Conservation (phyloP, 2,797 vertebrate genomes). For the Sebastes goodei region DNA sequence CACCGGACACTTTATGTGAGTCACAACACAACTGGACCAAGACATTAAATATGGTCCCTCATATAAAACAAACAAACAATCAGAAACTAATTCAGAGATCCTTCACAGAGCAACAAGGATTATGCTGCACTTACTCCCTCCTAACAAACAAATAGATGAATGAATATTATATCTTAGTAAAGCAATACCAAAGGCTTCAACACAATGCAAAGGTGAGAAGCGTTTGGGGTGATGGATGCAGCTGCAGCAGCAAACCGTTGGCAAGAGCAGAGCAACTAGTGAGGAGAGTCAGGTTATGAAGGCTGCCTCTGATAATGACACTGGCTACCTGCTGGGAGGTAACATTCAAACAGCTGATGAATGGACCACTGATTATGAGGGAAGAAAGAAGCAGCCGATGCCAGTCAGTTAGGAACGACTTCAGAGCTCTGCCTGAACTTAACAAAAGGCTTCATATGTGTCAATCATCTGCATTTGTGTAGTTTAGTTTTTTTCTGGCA, state of each 20-base stretch:
- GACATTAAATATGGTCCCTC: accelerated
- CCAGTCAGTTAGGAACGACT: not conserved
- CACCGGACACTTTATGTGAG: conserved; percentile 89
- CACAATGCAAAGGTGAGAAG: not conserved
- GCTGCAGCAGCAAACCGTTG: not conserved
- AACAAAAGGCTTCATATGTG: not conserved
- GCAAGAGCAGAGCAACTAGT: not conserved
- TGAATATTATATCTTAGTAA: not conserved
- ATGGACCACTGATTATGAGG: not conserved
- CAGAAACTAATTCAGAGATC: not conserved
- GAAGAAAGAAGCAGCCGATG: not conserved
- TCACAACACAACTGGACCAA: not conserved
- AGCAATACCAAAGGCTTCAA: not conserved
- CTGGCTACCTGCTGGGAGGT: not conserved
- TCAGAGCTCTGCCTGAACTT: not conserved
- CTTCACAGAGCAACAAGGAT: not conserved
- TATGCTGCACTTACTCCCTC: no score
- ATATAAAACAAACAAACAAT: no score
- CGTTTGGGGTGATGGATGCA: not conserved
- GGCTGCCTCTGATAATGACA: not conserved
- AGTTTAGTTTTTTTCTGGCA: not conserved
- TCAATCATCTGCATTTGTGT: not conserved
- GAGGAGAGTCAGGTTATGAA: not conserved
- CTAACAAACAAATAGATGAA: not conserved
- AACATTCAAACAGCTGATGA: not conserved